A percentile compares a stretch with the other conserved stretches of the same genome.
Conservation (phyloP, 1,140 invertebrate genomes). For the Brachionus plicatilis region DNA sequence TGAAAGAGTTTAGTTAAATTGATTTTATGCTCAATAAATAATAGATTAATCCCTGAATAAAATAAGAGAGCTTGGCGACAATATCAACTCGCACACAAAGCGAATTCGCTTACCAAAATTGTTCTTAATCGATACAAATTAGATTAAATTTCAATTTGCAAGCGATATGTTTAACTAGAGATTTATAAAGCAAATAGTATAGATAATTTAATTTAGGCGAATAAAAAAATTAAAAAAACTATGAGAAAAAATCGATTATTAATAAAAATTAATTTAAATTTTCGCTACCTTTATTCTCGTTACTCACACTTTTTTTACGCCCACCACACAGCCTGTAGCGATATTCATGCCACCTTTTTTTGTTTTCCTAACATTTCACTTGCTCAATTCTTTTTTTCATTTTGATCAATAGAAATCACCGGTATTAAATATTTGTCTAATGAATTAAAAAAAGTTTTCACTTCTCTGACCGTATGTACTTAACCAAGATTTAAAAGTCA, state of each 20-base stretch:
- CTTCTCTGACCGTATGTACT: not conserved
- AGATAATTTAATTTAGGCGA: conserved; percentile 20
- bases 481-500: not conserved
- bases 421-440: conserved; percentile 13
- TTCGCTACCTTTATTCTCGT: not conserved
- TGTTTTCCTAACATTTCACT: not conserved
- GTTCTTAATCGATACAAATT: conserved; percentile 10
- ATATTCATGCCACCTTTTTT: not conserved
- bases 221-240: not conserved
- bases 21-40: not conserved
- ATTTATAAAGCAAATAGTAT: not conserved
- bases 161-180: conserved; percentile 19
- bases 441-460: not conserved
- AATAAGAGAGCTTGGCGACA: not conserved
- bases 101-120: not conserved
- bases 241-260: not conserved
- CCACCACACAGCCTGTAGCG: not conserved
- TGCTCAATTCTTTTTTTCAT: not conserved
- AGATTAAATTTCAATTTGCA: conserved; percentile 23
- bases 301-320: not conserved
- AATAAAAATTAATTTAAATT: not conserved
- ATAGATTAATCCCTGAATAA: not conserved
- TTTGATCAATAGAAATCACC: not conserved
- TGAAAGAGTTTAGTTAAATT: not conserved
- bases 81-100: not conserved